Evolutionary conservation across 2,888 invertebrate genomes (phyloP).

Genomic region (Drosophila kokeensis): DNA sequence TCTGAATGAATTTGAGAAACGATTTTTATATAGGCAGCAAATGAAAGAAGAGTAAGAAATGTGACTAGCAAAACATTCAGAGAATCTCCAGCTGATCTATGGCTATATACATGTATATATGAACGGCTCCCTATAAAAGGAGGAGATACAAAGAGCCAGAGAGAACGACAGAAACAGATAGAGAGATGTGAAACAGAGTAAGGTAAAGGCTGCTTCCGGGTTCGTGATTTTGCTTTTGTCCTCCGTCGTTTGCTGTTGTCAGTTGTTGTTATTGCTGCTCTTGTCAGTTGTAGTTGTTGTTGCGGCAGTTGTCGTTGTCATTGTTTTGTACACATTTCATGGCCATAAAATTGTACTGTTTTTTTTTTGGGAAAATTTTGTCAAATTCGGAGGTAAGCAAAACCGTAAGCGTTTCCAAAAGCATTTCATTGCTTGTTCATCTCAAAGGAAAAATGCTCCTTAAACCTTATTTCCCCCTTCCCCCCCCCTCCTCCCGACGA

Average conservation of each 20-base stretch:
- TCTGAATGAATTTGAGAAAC: not conserved
- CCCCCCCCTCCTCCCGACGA: not conserved
- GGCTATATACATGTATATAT: not conserved
- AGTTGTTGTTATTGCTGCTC: constrained; percentile 20
- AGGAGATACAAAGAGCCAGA: not conserved
- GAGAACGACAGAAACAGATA: constrained; percentile 12
- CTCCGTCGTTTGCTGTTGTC: constrained; percentile 47
- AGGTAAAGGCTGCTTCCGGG: constrained; percentile 79
- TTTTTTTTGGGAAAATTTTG: constrained; percentile 12
- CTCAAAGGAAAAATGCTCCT: constrained; percentile 34
- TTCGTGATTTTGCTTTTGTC: constrained; percentile 83
- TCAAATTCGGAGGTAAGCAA: constrained; percentile 17
- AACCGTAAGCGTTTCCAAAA: constrained; percentile 46
- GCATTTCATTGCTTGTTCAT: constrained; percentile 63
- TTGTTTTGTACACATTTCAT: constrained; percentile 75
- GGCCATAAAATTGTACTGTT: constrained; percentile 63
- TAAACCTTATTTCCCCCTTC: constrained; percentile 6
- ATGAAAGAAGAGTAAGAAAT: not conserved
- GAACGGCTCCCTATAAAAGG: constrained; percentile 24
- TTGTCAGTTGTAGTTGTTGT: constrained; percentile 40
- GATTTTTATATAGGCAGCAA: not conserved
- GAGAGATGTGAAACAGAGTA: constrained; percentile 9
- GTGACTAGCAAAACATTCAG: not conserved
- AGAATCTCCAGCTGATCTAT: not conserved
- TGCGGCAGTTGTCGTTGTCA: constrained; percentile 68